phyloP scores from a whole-genome alignment of 2,797 vertebrate species.

The Bradypus variegatus region DNA sequence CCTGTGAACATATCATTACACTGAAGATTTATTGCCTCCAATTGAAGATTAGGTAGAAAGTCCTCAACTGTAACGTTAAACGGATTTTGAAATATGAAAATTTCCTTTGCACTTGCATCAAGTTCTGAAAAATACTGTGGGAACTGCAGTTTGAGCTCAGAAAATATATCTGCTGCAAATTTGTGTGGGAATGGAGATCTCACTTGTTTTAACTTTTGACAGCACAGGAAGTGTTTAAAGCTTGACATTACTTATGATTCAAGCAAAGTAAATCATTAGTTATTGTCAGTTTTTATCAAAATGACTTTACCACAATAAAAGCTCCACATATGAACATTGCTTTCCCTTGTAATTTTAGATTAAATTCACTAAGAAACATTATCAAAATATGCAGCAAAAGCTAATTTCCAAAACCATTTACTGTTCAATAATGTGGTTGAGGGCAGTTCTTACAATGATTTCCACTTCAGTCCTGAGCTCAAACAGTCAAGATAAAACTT shows the following conservation, averaged over 20 bases:
- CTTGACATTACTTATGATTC: neutral
- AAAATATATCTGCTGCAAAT: neutral
- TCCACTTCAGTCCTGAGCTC: neutral
- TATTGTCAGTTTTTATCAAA: neutral
- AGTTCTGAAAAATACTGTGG: neutral
- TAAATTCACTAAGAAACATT: neutral
- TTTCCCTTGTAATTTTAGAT: constrained; percentile 14
- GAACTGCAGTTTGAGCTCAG: neutral
- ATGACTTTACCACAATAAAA: neutral
- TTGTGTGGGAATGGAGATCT: neutral
- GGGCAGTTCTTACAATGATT: neutral
- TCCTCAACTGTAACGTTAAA: neutral
- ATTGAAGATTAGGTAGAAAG: neutral
- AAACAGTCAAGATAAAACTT: neutral
- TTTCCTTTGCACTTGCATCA: neutral
- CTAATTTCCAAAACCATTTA: neutral
- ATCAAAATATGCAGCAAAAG: neutral
- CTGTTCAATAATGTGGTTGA: neutral
- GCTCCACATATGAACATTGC: neutral
- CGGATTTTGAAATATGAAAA: neutral
- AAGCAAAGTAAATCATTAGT: neutral
- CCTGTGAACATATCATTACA: neutral
- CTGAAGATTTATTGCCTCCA: neutral
- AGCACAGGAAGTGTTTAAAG: neutral
- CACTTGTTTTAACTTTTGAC: neutral